Base-by-base conservation (phyloP, 2,797 vertebrate genomes). In the Antrozous pallidus region DNA sequence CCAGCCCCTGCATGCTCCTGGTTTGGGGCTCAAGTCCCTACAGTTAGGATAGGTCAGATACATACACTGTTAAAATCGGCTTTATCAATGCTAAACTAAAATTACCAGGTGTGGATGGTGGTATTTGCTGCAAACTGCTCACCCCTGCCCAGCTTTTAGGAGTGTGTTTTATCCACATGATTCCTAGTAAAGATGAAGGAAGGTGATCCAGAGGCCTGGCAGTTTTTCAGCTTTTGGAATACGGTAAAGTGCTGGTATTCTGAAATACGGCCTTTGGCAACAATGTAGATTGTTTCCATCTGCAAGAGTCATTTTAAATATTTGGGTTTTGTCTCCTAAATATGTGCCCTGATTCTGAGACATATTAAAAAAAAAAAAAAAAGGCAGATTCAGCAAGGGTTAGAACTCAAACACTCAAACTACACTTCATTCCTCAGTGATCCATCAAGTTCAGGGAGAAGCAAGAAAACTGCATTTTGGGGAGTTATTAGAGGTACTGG, bases 21-120 rank as follows among this genome's bases (percentile, higher is more conserved):
- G 94, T 93, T 95, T 90, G 94, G 65, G 83, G 58, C 74, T 97
- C 82, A 88, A 95, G 91, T 91, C 84, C 88, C 89, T 94, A 6
- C 79, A 94, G 93, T 95, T 90, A 92, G 73, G 82, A 95, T 92
- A 95, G 93, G 65, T 73, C 92, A 77, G n/a, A 91, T 94, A 36
- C 65, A 90, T 13, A 58, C 88, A 49, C 87, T 96, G 61, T 95
- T 95, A 92, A 96, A 96, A 96, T 83, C 17, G 91, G 79, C 86
- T 85, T 93, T 85, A 73, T 95, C 83, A 67, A 33, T 92, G 81
- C 36, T 0, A 90, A 93, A 88, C 14, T 1, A 51, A 90, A 77
- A 96, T 94, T 91, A 56, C 86, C 58, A 47, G 4, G 42, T 18
- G 16, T 26, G 73, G 71, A 69, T 0, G 16, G 42, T 10, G 6